A percentile compares a stretch with the other conserved stretches of the same genome.
These are phyloP conservation scores for Netelia melanura DNA, from an alignment of 2,888 invertebrate genomes.

Conservation along the genomic window DNA sequence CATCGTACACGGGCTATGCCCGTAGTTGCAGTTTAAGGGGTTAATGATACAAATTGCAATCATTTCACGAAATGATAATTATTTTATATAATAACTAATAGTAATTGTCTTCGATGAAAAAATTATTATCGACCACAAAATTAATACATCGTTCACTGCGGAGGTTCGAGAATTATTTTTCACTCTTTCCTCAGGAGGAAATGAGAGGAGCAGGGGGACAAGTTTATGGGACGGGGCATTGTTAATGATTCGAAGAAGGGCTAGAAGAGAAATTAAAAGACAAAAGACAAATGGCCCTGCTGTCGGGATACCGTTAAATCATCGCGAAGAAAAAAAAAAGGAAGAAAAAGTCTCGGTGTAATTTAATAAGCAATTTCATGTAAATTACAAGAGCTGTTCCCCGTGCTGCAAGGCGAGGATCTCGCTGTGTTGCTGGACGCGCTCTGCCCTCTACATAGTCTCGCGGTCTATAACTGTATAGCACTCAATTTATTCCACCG, in stretches of 20 bases:
- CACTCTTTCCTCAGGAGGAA: neutral
- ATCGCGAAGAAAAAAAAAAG: conserved; percentile 79
- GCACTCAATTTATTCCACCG: neutral
- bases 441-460: neutral
- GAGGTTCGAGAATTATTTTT: neutral
- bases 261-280: conserved; percentile 78
- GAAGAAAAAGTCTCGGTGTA: conserved; percentile 74
- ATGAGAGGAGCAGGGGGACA: conserved; percentile 15
- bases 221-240: conserved; percentile 38
- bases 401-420: conserved; percentile 6
- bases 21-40: no score
- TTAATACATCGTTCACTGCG: neutral
- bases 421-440: neutral
- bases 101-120: neutral
- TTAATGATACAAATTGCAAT: no score
- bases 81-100: no score
- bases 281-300: conserved; percentile 81
- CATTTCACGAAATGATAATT: no score
- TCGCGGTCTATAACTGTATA: neutral
- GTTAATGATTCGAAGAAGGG: conserved; percentile 61
- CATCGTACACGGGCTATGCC: no score
- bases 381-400: conserved; percentile 78
- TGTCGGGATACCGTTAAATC: conserved; percentile 79
- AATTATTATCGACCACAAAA: neutral
- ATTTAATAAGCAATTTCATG: conserved; percentile 84